Conservation (phyloP, 2,888 invertebrate species). For the Merodon equestris region DNA sequence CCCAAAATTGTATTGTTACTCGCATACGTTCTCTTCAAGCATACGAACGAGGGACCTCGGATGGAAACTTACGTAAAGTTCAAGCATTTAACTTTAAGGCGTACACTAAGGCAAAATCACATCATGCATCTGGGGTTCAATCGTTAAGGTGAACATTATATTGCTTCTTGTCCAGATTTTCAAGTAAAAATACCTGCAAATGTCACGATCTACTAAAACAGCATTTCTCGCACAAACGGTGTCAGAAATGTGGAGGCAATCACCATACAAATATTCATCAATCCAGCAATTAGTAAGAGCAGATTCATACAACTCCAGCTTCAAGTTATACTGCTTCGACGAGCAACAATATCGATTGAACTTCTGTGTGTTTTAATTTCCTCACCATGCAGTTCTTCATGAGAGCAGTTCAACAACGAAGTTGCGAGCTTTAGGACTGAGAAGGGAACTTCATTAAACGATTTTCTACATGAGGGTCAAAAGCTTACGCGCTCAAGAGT, state of each 20-base stretch:
- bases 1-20: conserved; percentile 14
- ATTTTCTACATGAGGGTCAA: too few relatives aligned
- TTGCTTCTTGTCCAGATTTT: conserved; percentile 35
- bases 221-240: conserved; percentile 18
- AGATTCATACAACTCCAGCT: too few relatives aligned
- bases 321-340: too few relatives aligned
- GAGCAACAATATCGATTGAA: background rate
- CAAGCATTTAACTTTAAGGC: conserved; percentile 1
- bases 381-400: background rate
- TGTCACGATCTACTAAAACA: conserved; percentile 26
- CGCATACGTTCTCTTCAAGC: conserved; percentile 25
- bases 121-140: conserved; percentile 15
- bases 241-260: conserved; percentile 25
- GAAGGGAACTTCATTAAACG: too few relatives aligned
- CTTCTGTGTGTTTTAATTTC: too few relatives aligned
- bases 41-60: conserved; percentile 15
- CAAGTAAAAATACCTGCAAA: conserved; percentile 17
- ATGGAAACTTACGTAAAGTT: background rate
- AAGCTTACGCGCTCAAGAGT: conserved; percentile 10
- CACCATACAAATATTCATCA: conserved; percentile 24
- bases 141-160: conserved; percentile 33
- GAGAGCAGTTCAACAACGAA: conserved; percentile 18
- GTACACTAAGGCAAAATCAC: conserved; percentile 16
- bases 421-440: conserved; percentile 17
- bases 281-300: too few relatives aligned